A percentile compares a stretch with the other conserved stretches of the same genome.
Evolutionary conservation across 2,113 vertebrate genomes (phyloP).

Genomic region (Menidia beryllina): DNA sequence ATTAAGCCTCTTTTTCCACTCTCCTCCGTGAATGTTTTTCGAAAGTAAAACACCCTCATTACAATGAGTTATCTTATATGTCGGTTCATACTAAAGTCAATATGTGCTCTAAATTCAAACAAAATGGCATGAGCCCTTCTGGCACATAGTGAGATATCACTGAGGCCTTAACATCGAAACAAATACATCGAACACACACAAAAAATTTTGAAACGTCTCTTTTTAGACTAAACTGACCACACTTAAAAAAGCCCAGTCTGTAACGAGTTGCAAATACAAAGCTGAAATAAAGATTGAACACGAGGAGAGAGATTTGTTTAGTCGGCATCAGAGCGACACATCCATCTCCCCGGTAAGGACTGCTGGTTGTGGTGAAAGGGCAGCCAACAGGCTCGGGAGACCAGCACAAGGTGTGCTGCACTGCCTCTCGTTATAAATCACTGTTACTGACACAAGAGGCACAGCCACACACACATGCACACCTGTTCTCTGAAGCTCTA

Average conservation of each 20-base stretch:
- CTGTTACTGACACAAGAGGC: conserved; percentile 44
- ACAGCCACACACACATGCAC: conserved; percentile 37
- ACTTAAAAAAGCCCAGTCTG: conserved; percentile 37
- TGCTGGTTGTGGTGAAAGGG: conserved; percentile 59
- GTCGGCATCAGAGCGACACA: conserved; percentile 48
- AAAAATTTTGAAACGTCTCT: conserved; percentile 31
- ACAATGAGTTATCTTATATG: conserved; percentile 22
- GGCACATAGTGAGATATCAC: conserved; percentile 18
- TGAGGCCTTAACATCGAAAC: conserved; percentile 18
- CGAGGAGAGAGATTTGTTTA: conserved; percentile 56
- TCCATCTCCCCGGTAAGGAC: conserved; percentile 67
- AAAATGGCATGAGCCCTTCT: conserved; percentile 12
- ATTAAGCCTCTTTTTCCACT: conserved; percentile 35
- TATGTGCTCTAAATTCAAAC: conserved; percentile 9
- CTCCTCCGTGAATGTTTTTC: conserved; percentile 30
- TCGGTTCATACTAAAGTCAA: conserved; percentile 36
- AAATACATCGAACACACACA: no score
- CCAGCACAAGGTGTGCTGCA: conserved; percentile 52
- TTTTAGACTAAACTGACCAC: conserved; percentile 34
- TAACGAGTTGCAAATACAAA: conserved; percentile 48
- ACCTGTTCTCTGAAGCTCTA: conserved; percentile 57
- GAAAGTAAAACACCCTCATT: conserved; percentile 37
- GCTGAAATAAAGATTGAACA: conserved; percentile 63
- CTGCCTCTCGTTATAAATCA: conserved; percentile 71
- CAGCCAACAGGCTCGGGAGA: conserved; percentile 66